Percentiles rank a stretch among this genome's conserved stretches.
phyloP scores from a whole-genome alignment of 2,113 vertebrate genomes.

The Dinomys branickii region DNA sequence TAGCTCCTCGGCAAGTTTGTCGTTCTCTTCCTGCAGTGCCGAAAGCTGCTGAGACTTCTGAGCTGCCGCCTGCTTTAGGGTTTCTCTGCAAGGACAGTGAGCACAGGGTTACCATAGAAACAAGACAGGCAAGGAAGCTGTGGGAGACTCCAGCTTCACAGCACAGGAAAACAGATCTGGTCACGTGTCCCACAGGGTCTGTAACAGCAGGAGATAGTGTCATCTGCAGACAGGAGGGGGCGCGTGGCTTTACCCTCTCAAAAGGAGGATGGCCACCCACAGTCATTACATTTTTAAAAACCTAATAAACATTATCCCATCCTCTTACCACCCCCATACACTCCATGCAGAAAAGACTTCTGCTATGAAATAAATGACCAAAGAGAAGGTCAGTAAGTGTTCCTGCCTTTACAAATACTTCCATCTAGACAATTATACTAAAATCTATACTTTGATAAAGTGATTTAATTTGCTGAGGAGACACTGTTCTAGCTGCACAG shows the following conservation, averaged over 20 bases:
- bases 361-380: not conserved
- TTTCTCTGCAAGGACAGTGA: constrained; percentile 90
- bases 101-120: constrained; percentile 90
- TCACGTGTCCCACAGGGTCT: constrained; percentile 79
- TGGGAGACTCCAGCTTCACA: constrained; percentile 86
- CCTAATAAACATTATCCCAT: not conserved
- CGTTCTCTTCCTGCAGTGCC: constrained; percentile 92
- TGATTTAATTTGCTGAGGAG: not conserved
- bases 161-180: constrained; percentile 82
- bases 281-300: not conserved
- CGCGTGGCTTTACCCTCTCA: not conserved
- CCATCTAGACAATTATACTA: not conserved
- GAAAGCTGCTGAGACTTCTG: constrained; percentile 91
- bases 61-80: constrained; percentile 90
- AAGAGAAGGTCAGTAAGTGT: not conserved
- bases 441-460: not conserved
- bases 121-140: constrained; percentile 86
- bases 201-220: constrained; percentile 46
- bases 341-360: not conserved
- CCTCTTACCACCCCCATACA: not conserved
- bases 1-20: constrained; percentile 91
- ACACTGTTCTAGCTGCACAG: not conserved
- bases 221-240: not conserved
- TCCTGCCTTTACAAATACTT: not conserved
- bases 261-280: not conserved